Base-by-base conservation (phyloP, 2,797 vertebrate genomes). In the Numenius phaeopus region DNA sequence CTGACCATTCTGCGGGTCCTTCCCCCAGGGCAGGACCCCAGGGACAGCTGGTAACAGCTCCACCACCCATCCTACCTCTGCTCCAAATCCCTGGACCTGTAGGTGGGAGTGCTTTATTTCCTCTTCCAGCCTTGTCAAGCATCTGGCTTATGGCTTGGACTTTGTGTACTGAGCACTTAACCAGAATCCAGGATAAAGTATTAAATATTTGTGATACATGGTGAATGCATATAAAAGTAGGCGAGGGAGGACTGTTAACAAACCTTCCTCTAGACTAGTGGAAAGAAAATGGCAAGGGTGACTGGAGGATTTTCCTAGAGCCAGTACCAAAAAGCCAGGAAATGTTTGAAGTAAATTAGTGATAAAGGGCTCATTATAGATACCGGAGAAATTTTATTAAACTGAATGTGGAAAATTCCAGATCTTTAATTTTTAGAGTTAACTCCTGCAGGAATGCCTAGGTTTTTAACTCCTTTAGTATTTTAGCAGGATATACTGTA, bases 251-350 rank as follows among this genome's bases (percentile, higher is more conserved):
- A 61, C 23, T 69, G 40, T 85, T 83, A 95, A 71, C n/a, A 90
- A 96, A 77, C n/a, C 21, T 46, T 83, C 78, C 61, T 75, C 42
- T 70, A 34, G 46, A 58, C 34, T 21, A 80, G 9, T 39, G 65
- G 87, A 94, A 95, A 80, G 57, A 85, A 96, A 93, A 71, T 11
- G n/a, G 42, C 67, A 77, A 89, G 34, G 73, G 19, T 7, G n/a
- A 87, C 32, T 16, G 40, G 39, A 89, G 67, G 32, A 72, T 83
- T 89, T 96, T 96, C 82, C 79, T 90, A 81, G 32, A 88, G 62
- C 26, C 79, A 29, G 24, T 88, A 86, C 34, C 76, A 85, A 88
- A 94, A 72, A 81, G 14, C 8, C 52, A 87, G 40, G 21, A 92
- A 87, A 4, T 37, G 9, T 65, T 90, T 78, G 37, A 69, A 32